phyloP scores from a whole-genome alignment of 30 jellyfish, hydroid and myxozoan species.

The Morbakka virulenta region DNA sequence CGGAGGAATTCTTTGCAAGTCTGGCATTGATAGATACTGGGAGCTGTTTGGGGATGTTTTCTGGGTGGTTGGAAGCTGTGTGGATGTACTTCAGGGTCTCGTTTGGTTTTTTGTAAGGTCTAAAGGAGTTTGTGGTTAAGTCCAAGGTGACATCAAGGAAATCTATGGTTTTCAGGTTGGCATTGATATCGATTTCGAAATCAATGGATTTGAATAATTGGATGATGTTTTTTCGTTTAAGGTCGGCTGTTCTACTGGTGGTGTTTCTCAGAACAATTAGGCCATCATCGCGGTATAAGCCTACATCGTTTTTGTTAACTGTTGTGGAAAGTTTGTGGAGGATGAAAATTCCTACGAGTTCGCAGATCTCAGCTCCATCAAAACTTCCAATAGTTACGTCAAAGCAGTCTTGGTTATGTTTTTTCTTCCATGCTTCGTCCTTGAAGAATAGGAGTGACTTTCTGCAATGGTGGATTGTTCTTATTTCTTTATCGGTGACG shows the following conservation, averaged over 20 bases:
- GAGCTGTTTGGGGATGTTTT: neutral
- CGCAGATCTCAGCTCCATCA: no score
- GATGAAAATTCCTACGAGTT: no score
- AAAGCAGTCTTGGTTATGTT: neutral
- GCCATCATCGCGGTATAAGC: constrained; percentile 29
- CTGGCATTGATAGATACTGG: no score
- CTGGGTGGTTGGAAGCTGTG: constrained; percentile 17
- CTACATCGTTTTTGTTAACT: neutral
- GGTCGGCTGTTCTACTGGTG: neutral
- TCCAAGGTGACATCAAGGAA: no score
- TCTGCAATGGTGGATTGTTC: constrained; percentile 3
- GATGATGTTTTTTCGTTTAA: neutral
- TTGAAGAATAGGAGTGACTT: constrained; percentile 10
- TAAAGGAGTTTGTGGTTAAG: neutral
- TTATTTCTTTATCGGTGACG: neutral
- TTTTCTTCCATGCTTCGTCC: no score
- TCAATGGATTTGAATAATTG: neutral
- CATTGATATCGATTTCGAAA: no score
- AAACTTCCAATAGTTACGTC: constrained; percentile 12
- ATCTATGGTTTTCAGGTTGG: no score
- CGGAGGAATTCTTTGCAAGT: no score
- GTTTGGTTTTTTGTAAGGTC: neutral
- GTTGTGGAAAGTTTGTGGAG: no score
- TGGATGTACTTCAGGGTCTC: neutral
- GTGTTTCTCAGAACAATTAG: neutral